Evolutionary conservation across 2,888 invertebrate genomes (phyloP).

Genomic region (Lasioglossum morio): DNA sequence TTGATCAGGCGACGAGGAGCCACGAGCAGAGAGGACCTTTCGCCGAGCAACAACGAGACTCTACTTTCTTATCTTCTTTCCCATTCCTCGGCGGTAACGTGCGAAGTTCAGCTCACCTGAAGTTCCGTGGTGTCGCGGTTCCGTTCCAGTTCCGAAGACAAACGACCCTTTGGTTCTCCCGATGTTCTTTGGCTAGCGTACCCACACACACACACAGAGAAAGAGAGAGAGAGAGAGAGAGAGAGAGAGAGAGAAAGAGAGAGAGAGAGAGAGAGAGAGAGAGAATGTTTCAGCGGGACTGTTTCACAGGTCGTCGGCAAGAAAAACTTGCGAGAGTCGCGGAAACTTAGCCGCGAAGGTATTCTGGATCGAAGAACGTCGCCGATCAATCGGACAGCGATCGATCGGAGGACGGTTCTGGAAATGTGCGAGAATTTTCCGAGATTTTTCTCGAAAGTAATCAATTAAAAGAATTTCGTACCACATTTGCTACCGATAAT

Average conservation of each 20-base stretch:
- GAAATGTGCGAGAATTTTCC: not conserved
- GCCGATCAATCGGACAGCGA: not conserved
- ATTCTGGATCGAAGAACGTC: too few species aligned
- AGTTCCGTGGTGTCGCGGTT: conserved; percentile 41
- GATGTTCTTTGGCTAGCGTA: not conserved
- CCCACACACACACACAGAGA: not conserved
- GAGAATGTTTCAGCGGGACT: not conserved
- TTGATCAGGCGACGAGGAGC: not conserved
- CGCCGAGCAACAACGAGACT: not conserved
- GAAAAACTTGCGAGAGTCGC: not conserved
- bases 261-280: too few species aligned
- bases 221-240: too few species aligned
- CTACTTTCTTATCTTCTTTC: conserved; percentile 34
- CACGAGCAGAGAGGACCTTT: not conserved
- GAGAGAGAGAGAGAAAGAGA: too few species aligned
- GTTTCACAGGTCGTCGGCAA: not conserved
- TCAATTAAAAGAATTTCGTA: too few species aligned
- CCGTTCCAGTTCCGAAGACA: conserved; percentile 47
- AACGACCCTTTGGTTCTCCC: conserved; percentile 9
- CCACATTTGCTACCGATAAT: too few species aligned
- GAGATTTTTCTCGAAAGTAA: not conserved
- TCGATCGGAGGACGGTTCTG: not conserved
- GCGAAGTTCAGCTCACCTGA: conserved; percentile 25
- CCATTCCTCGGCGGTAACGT: not conserved
- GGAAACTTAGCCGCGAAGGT: not conserved